Evolutionary conservation across 2,797 vertebrate genomes (phyloP).

Genomic region (Micrastur ruficollis): DNA sequence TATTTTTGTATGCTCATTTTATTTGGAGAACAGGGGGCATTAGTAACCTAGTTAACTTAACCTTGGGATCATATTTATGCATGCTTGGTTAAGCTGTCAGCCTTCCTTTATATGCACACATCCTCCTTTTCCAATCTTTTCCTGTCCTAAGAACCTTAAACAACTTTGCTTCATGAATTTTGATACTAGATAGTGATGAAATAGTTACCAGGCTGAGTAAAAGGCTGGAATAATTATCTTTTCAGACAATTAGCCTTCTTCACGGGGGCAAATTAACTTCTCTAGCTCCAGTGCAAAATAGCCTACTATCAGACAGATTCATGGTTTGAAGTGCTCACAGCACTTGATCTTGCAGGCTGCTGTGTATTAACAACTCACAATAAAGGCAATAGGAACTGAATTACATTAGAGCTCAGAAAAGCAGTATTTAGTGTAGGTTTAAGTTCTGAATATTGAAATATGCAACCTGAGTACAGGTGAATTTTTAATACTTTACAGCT

Average conservation of each 20-base stretch:
- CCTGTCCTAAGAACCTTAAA: background rate
- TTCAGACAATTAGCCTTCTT: background rate
- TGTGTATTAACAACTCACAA: background rate
- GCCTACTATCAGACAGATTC: background rate
- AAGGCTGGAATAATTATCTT: background rate
- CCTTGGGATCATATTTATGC: background rate
- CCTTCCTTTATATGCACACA: background rate
- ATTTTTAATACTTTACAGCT: background rate
- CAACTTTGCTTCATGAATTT: background rate
- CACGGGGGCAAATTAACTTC: background rate
- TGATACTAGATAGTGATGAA: background rate
- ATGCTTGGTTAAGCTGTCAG: background rate
- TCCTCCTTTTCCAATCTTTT: background rate
- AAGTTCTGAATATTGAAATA: background rate
- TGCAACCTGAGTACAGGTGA: background rate
- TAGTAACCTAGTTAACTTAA: background rate
- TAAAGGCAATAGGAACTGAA: background rate
- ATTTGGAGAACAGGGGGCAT: background rate
- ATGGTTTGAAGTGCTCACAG: background rate
- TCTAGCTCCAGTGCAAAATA: background rate
- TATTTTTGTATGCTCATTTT: background rate
- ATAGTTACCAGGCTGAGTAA: background rate
- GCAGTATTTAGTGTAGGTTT: background rate
- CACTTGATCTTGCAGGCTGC: background rate
- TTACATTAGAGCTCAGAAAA: background rate